These are phyloP conservation scores for human (Homo sapiens) DNA, from an alignment of 2,113 vertebrate genomes.

Conservation along the genomic window GRCh38 chr19:31548001-31548500, in stretches of 20 bases:
- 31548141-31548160: no score
- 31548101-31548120: not conserved
- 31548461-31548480: not conserved
- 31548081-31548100: not conserved
- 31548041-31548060: not conserved
- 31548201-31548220: no score
- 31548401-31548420: not conserved
- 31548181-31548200: not conserved
- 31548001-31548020: no score
- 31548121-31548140: not conserved
- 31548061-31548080: not conserved
- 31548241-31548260: not conserved
- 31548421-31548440: not conserved
- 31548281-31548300: not conserved
- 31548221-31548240: not conserved
- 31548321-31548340: not conserved
- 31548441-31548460: not conserved
- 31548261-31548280: not conserved
- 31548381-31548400: not conserved
- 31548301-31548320: not conserved
- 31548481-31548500: not conserved
- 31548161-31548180: no score
- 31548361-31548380: not conserved
- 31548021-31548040: not conserved
- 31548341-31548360: not conserved